Base-by-base conservation (phyloP, 2,113 vertebrate species). In the Gasterosteus nipponicus region DNA sequence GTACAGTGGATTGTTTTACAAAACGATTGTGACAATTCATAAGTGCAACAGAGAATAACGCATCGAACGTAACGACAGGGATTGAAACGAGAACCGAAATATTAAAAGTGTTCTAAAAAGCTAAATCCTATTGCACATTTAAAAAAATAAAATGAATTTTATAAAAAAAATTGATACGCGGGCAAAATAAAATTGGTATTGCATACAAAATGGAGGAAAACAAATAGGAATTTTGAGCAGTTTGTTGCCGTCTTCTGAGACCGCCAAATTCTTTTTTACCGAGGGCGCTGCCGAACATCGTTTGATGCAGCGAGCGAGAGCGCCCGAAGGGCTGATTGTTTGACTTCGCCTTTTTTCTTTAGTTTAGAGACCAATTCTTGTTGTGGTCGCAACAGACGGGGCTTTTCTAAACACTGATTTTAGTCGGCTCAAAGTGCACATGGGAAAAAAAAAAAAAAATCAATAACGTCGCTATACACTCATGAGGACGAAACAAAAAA, bases 81-180 rank as follows among this genome's bases (percentile, higher is more conserved):
- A 77, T 56, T 82, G 64, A 82, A 87, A 87, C 57, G 22, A 82
- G 10, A 38, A 84, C n/a, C 74, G 89, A 53, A 38, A 38, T 6
- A 38, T 38, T 38, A 38, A 38, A 38, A 94, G 87, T 92, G 78
- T 44, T 44, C 92, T 93, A 88, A 90, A 89, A 86, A 95, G 89
- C 96, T 97, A 97, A 51, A 95, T 95, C 96, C 96, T 97, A 99
- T 99, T 99, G 98, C 98, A 99, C 97, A 93, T 96, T 95, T 95
- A 94, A 96, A 89, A 96, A 89, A 92, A 91, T 95, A 91, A 95
- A 94, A 92, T 95, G 93, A 96, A 92, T 5, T 26, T 26, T 26
- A 26, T 26, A 4, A 94, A 94, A 93, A 90, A 87, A 81, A 90
- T 89, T 84, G 81, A 94, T 91, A 95, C 78, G 87, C 78, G 68